Conservation (phyloP, 2,113 vertebrate species). For the Paramisgurnus dabryanus region DNA sequence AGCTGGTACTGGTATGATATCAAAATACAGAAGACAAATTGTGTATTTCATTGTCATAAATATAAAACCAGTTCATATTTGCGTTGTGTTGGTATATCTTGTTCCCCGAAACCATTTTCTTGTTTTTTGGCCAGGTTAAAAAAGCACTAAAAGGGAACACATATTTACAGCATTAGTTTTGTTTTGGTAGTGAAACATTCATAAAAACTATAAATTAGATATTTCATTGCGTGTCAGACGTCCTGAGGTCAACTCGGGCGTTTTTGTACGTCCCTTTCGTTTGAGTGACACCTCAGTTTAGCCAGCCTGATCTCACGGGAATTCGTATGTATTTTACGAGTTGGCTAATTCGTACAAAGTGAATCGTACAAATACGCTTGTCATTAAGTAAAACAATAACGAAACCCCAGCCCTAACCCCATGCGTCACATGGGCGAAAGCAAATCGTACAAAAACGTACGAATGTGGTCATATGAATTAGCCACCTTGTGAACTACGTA, state of each 20-base stretch:
- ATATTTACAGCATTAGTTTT: slow-evolving; percentile 80
- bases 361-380: no score
- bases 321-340: no score
- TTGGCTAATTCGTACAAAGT: no score
- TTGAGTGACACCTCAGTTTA: slow-evolving; percentile 26
- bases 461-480: no score
- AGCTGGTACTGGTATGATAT: slow-evolving; percentile 81
- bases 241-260: slow-evolving; percentile 44
- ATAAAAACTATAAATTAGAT: slow-evolving; percentile 69
- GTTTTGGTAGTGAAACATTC: slow-evolving; percentile 74
- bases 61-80: slow-evolving; percentile 80
- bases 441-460: no score
- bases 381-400: no score
- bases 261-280: slow-evolving; percentile 48
- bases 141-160: slow-evolving; percentile 70
- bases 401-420: no score
- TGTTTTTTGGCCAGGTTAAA: slow-evolving; percentile 69
- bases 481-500: no score
- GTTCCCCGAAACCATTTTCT: slow-evolving; percentile 73
- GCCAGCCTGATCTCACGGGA: no score
- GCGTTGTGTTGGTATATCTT: slow-evolving; percentile 63
- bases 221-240: slow-evolving; percentile 63
- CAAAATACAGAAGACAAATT: slow-evolving; percentile 83
- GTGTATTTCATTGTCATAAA: slow-evolving; percentile 58
- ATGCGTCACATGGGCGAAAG: no score